These are phyloP conservation scores for Ranitomeya variabilis DNA, from an alignment of 2,113 vertebrate genomes.

Conservation along the genomic window DNA sequence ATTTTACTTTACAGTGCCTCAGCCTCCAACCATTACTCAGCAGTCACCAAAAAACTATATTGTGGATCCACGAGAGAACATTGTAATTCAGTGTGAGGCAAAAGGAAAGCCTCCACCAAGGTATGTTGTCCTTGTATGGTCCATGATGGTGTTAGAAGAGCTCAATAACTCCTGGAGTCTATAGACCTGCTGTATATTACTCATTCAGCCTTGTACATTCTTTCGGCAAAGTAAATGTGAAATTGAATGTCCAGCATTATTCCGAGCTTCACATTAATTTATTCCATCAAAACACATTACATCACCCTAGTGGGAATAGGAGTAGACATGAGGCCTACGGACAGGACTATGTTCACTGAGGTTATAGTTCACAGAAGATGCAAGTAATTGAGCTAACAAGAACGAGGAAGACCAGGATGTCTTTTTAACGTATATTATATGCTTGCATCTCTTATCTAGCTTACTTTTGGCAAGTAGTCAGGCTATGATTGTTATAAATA, in stretches of 20 bases:
- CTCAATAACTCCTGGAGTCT: not conserved
- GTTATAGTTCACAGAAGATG: not conserved
- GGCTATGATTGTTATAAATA: not conserved
- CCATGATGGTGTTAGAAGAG: not conserved
- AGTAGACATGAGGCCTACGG: constrained; percentile 10
- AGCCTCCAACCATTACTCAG: constrained; percentile 92
- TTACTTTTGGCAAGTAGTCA: not conserved
- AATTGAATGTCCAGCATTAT: not conserved
- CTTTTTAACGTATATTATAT: not conserved
- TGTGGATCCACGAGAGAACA: constrained; percentile 93
- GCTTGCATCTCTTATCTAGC: not conserved
- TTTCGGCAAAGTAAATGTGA: not conserved
- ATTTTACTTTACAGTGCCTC: constrained; percentile 80
- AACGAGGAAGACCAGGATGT: not conserved
- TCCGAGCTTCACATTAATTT: not conserved
- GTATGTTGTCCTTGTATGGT: constrained; percentile 68
- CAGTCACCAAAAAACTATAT: constrained; percentile 98
- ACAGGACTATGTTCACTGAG: not conserved
- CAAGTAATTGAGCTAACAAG: constrained; percentile 28
- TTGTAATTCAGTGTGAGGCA: constrained; percentile 92
- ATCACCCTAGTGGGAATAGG: constrained; percentile 3
- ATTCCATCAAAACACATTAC: constrained; percentile 18
- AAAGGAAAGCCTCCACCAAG: constrained; percentile 95
- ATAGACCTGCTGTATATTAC: not conserved
- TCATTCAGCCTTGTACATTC: not conserved